Evolutionary conservation across 2,797 vertebrate species (phyloP), one percentile per base, ranked within the genome.

Genomic region (Acropternis orthonyx): DNA sequence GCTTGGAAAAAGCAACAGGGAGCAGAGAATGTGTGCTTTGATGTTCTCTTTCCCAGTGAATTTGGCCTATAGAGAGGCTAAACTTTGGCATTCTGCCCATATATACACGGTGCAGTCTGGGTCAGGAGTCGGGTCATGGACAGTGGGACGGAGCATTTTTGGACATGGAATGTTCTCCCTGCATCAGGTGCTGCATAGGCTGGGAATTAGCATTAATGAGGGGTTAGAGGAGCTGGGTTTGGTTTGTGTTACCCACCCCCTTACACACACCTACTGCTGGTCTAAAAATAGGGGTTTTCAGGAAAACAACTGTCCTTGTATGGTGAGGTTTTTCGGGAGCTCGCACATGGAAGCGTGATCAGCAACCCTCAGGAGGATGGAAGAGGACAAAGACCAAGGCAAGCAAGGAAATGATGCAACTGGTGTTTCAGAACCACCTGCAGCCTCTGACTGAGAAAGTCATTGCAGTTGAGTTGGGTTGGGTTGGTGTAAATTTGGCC

Each of bases 81-180:
- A 43, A 26, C 27, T 66, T 30, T 46, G 46, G 14, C 7, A 1
- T n/a, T 59, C 56, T 91, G 54, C 28, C 17, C 6, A 0, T 7
- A 7, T 0, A 1, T 5, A 24, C 3, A 1, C 3, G 0, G 0
- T 6, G 18, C 26, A 44, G 30, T 27, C 12, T 26, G 9, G 8
- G 5, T 8, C 32, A 49, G 61, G 37, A 55, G 23, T 2, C 34
- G 58, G 74, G 41, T 28, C 62, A 34, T 5, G 46, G 76, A 5
- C 14, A 5, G 22, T 3, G 55, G 1, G 9, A 30, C 28, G 37
- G 37, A 75, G 39, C 4, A 10, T 20, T 71, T 52, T 20, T 8
- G 67, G 37, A 34, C 18, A 1, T 1, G 36, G 41, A 23, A 30
- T 24, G 20, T 22, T 71, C n/a, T 69, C 26, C 39, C 46, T 22